phyloP scores from a whole-genome alignment of 2,888 invertebrate species.

The Geotrupes spiniger region DNA sequence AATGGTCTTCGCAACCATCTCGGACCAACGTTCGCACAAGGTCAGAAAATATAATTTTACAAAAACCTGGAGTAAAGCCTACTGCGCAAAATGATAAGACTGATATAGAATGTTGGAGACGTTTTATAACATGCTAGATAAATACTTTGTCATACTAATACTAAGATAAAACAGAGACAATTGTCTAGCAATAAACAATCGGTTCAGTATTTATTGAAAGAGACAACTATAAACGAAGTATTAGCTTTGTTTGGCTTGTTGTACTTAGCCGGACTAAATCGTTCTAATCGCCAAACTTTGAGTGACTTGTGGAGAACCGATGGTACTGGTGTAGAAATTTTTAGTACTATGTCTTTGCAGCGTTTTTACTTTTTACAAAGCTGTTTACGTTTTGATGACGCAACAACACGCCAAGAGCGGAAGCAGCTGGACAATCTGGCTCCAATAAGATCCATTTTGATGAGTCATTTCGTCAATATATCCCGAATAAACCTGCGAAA shows the following conservation, averaged over 20 bases:
- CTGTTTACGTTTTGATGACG: constrained; percentile 27
- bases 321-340: constrained; percentile 28
- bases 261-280: constrained; percentile 28
- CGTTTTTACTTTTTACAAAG: constrained; percentile 20
- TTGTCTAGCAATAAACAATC: no score
- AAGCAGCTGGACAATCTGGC: constrained; percentile 24
- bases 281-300: constrained; percentile 23
- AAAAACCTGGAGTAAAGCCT: no score
- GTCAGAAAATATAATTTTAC: no score
- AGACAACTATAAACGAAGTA: no score
- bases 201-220: no score
- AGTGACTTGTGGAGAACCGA: constrained; percentile 29
- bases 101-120: no score
- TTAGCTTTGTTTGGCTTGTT: constrained; percentile 29
- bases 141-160: no score
- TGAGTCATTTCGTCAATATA: constrained; percentile 32
- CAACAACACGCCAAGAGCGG: constrained; percentile 12
- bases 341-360: constrained; percentile 25
- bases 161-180: no score
- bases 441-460: constrained; percentile 28
- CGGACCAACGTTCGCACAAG: no score
- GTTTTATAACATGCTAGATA: no score
- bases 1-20: no score
- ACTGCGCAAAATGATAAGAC: no score
- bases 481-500: constrained; percentile 35